Evolutionary conservation across 2,113 vertebrate genomes (phyloP).

Genomic region (Chloropsis hardwickii): DNA sequence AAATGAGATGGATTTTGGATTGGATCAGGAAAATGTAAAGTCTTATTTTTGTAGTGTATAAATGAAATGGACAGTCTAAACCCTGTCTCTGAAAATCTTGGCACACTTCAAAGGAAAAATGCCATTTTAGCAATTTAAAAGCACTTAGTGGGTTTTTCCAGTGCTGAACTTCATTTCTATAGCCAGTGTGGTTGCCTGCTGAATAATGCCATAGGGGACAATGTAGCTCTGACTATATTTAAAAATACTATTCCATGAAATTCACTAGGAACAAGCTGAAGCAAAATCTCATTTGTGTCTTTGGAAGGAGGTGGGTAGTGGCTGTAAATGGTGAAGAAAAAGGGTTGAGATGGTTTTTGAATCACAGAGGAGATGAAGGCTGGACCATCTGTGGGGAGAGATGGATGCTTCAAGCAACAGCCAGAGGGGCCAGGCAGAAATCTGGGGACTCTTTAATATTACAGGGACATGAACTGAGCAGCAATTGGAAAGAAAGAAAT

Average conservation of each 20-base stretch:
- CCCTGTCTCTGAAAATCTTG: background rate
- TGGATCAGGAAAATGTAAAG: background rate
- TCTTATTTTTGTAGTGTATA: background rate
- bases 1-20: background rate
- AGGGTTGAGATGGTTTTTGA: background rate
- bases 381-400: background rate
- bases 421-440: background rate
- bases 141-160: conserved; percentile 36
- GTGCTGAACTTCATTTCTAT: conserved; percentile 8
- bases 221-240: background rate
- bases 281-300: background rate
- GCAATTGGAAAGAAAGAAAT: background rate
- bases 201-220: conserved; percentile 28
- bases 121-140: conserved; percentile 45
- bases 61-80: conserved; percentile 16
- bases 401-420: background rate
- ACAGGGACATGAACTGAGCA: background rate
- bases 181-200: conserved; percentile 10
- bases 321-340: background rate
- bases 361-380: background rate
- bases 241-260: conserved; percentile 36
- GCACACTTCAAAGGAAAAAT: conserved; percentile 31
- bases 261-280: background rate
- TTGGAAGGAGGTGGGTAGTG: background rate
- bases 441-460: background rate